phyloP scores from a whole-genome alignment of 2,797 vertebrate species.

The Masticophis lateralis region DNA sequence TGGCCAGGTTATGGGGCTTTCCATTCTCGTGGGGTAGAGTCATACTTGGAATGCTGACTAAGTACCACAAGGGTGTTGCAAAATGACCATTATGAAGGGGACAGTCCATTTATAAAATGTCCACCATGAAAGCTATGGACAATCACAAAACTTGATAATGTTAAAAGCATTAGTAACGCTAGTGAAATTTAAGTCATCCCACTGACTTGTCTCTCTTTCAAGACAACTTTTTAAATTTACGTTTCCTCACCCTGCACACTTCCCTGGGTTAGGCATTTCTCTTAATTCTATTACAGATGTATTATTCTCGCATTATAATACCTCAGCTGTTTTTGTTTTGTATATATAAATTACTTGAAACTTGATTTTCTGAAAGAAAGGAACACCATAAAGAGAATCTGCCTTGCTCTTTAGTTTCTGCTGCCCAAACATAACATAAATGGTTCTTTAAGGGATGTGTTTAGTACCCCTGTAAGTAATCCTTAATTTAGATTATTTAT shows the following conservation, averaged over 20 bases:
- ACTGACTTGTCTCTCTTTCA: not conserved
- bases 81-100: not conserved
- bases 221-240: not conserved
- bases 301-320: not conserved
- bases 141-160: not conserved
- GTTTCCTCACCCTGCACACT: not conserved
- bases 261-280: not conserved
- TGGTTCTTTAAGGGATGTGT: not conserved
- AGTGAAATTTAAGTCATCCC: not conserved
- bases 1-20: not conserved
- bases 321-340: not conserved
- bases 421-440: not conserved
- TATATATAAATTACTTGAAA: not conserved
- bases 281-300: not conserved
- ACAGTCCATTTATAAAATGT: not conserved
- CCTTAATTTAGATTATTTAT: not conserved
- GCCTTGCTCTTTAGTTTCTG: not conserved
- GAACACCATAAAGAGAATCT: not conserved
- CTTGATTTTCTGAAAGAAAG: not conserved
- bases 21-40: not conserved
- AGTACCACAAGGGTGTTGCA: not conserved
- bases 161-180: not conserved
- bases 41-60: not conserved
- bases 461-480: not conserved
- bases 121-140: not conserved